These are phyloP conservation scores for Vireo altiloquus DNA, from an alignment of 2,113 vertebrate genomes.

Conservation along the genomic window DNA sequence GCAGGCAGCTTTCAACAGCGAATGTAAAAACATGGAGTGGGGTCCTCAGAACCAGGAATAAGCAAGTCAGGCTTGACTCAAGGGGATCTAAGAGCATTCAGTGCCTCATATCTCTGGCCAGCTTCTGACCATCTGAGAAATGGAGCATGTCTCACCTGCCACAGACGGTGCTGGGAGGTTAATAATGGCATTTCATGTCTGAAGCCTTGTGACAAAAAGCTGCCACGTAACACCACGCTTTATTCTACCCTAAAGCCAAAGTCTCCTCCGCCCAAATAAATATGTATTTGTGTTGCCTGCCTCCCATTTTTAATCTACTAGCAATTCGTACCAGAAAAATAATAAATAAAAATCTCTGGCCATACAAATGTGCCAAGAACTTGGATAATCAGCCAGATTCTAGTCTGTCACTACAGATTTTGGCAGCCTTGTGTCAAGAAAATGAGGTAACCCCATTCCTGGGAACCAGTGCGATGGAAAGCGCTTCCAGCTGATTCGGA, in stretches of 20 bases:
- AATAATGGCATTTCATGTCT: slow-evolving; percentile 32
- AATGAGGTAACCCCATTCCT: slow-evolving; percentile 54
- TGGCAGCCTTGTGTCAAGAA: slow-evolving; percentile 25
- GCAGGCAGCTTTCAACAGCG: not conserved
- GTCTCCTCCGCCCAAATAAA: slow-evolving; percentile 39
- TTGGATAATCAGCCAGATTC: slow-evolving; percentile 21
- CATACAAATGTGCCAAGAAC: not conserved
- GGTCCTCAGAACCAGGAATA: not conserved
- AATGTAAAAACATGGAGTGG: not conserved
- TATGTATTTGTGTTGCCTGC: not conserved
- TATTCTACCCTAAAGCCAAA: slow-evolving; percentile 50
- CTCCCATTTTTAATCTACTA: slow-evolving; percentile 2
- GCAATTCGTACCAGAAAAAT: slow-evolving; percentile 14
- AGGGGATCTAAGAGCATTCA: not conserved
- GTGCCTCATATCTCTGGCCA: not conserved
- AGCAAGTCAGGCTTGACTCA: slow-evolving; percentile 2
- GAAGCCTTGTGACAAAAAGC: slow-evolving; percentile 22
- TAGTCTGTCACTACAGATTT: slow-evolving; percentile 32
- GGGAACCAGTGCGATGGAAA: slow-evolving; percentile 40
- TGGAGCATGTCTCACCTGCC: slow-evolving; percentile 14
- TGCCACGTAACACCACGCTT: not conserved
- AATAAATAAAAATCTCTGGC: slow-evolving; percentile 1
- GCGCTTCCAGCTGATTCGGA: slow-evolving; percentile 29
- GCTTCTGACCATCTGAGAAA: slow-evolving; percentile 27
- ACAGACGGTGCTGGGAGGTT: not conserved